Conservation (phyloP, 2,888 invertebrate genomes). For the Pterostichus madidus region DNA sequence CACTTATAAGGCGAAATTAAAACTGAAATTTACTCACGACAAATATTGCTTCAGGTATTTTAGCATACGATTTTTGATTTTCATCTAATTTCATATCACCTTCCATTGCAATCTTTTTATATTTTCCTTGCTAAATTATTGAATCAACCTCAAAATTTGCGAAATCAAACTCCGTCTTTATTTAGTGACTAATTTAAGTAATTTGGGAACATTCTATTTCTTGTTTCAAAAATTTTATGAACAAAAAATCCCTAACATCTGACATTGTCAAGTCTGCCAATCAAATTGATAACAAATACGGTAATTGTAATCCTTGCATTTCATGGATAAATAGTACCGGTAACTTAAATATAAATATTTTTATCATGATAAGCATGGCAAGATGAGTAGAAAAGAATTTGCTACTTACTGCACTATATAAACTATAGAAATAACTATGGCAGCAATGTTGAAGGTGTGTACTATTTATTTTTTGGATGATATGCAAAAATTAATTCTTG, state of each 20-base stretch:
- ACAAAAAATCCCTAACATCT: constrained; percentile 16
- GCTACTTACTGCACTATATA: constrained; percentile 12
- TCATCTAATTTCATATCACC: constrained; percentile 66
- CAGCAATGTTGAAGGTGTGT: constrained; percentile 66
- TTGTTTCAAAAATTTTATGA: background rate
- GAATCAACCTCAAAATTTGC: constrained; percentile 48
- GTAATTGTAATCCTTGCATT: constrained; percentile 49
- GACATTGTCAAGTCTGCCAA: constrained; percentile 65
- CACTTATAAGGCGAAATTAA: constrained; percentile 67
- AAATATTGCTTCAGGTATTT: constrained; percentile 93
- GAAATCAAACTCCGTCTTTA: constrained; percentile 27
- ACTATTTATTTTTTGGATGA: constrained; percentile 65
- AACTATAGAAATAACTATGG: constrained; percentile 46
- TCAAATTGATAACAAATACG: constrained; percentile 62
- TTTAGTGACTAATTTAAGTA: constrained; percentile 23
- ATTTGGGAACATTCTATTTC: constrained; percentile 1
- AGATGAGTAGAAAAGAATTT: constrained; percentile 56
- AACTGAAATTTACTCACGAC: constrained; percentile 82
- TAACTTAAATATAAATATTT: constrained; percentile 55
- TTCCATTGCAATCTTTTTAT: constrained; percentile 69
- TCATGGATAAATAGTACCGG: constrained; percentile 51
- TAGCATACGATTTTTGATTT: constrained; percentile 84
- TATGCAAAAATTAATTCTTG: constrained; percentile 53
- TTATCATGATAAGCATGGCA: constrained; percentile 49
- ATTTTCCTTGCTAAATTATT: constrained; percentile 60